Percentiles rank a stretch among this genome's conserved stretches.
These are phyloP conservation scores for Tenualosa ilisha DNA, from an alignment of 2,797 vertebrate species.

Conservation along the genomic window DNA sequence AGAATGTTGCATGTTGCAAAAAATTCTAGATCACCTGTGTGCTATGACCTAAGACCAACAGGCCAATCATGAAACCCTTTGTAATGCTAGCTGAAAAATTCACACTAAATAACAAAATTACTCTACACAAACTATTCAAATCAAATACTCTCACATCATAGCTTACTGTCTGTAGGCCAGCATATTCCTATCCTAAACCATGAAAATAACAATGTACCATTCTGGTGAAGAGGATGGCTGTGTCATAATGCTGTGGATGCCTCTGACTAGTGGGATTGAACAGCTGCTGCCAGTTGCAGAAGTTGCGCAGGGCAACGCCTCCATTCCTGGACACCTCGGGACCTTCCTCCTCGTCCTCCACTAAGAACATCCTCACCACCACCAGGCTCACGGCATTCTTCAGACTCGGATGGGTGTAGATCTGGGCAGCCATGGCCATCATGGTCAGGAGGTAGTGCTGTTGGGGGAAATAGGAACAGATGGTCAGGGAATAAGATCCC, in stretches of 20 bases:
- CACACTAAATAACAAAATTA: neutral
- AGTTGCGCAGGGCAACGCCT: conserved; percentile 86
- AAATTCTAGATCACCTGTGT: neutral
- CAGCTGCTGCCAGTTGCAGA: conserved; percentile 92
- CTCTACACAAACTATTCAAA: neutral
- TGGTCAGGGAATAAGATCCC: neutral
- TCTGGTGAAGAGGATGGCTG: conserved; percentile 91
- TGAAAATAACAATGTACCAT: conserved; percentile 74
- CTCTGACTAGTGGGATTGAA: conserved; percentile 88
- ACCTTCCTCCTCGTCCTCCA: conserved; percentile 82
- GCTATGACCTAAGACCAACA: neutral
- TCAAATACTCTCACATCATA: neutral
- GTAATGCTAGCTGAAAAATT: neutral
- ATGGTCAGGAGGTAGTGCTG: conserved; percentile 92
- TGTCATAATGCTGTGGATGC: conserved; percentile 92
- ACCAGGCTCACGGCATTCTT: conserved; percentile 88
- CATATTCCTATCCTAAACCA: neutral
- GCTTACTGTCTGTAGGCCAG: neutral
- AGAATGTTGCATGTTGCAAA: neutral
- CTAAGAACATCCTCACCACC: conserved; percentile 90
- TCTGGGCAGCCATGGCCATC: conserved; percentile 85
- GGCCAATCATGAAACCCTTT: neutral
- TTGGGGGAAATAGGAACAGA: neutral
- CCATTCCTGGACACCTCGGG: conserved; percentile 87
- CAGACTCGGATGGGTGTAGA: conserved; percentile 94